Base-by-base conservation (phyloP, 2,888 invertebrate species). In the Mesopsocus fuscifrons region DNA sequence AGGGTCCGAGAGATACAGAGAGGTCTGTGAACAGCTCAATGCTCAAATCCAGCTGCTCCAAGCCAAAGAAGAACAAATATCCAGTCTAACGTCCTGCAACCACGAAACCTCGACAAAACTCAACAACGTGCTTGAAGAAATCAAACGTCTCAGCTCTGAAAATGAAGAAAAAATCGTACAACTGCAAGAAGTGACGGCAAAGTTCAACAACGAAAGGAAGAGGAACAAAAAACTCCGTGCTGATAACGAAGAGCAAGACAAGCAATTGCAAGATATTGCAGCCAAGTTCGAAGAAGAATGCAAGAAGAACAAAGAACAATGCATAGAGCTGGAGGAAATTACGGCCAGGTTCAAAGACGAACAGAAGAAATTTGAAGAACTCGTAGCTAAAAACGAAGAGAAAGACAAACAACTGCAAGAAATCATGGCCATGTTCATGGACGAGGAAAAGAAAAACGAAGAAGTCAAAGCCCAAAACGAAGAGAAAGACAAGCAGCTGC, bases 141-240 rank as follows among this genome's bases (percentile, higher is more conserved):
- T 38, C 20, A 38, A 38, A 38, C 4, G 15, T 38, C 21, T 38
- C 9, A 38, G 20, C 11, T 18, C 6, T 9, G 38, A 38, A 3
- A 38, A 26, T 11, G 20, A 5, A 4, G 17, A 38, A 20, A 38
- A 38, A 38, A 15, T 6, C 5, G 18, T 13, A 3, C 4, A 5
- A 13, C 21, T 38, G 17, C 3, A 15, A 18, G 38, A 38, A 3
- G 20, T 38, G 38, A 38, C 38, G 3, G 16, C 38, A 5, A 38
- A 38, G 11, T 38, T 20, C 20, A 20, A 38, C n/a, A 5, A 18
- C 5, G 38, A 38, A 38, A n/a, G 20, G 4, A 16, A 4, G 20
- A 38, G 20, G 21, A 38, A 38, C 18, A 20, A 21, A 20, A 38
- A 38, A 17, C 21, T 38, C 13, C 15, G 38, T 21, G 38, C n/a